These are phyloP conservation scores for Parauchenoglanis ngamensis DNA, from an alignment of 2,797 vertebrate species.

Conservation along the genomic window DNA sequence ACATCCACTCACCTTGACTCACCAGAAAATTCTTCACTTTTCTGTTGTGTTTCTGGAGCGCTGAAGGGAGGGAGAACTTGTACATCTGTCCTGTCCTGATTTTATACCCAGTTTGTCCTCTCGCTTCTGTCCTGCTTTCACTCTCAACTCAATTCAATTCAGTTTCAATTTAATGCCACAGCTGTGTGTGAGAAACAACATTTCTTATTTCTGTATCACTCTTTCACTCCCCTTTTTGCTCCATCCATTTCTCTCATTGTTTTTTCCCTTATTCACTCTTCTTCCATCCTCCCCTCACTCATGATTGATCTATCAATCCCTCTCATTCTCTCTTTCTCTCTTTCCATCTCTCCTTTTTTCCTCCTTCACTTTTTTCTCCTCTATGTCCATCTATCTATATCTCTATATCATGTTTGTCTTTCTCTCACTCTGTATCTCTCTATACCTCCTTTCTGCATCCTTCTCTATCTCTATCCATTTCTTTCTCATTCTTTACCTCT, in stretches of 20 bases:
- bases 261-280: not conserved
- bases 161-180: not conserved
- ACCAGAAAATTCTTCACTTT: not conserved
- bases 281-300: not conserved
- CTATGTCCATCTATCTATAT: not conserved
- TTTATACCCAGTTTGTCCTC: not conserved
- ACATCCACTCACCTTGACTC: not conserved
- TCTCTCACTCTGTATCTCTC: not conserved
- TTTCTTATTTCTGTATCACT: not conserved
- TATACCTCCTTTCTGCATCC: not conserved
- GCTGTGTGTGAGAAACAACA: not conserved
- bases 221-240: not conserved
- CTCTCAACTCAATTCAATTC: not conserved
- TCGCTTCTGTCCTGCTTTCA: not conserved
- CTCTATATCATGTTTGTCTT: not conserved
- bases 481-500: not conserved
- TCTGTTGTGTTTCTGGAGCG: not conserved
- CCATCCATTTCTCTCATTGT: not conserved
- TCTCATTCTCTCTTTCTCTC: not conserved
- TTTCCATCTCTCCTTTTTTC: not conserved
- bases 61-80: not conserved
- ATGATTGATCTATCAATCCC: conserved; percentile 8
- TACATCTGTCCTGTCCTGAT: not conserved
- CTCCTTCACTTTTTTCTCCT: not conserved
- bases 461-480: not conserved